phyloP scores from a whole-genome alignment of 2,113 vertebrate species.

The Neoarius graeffei region DNA sequence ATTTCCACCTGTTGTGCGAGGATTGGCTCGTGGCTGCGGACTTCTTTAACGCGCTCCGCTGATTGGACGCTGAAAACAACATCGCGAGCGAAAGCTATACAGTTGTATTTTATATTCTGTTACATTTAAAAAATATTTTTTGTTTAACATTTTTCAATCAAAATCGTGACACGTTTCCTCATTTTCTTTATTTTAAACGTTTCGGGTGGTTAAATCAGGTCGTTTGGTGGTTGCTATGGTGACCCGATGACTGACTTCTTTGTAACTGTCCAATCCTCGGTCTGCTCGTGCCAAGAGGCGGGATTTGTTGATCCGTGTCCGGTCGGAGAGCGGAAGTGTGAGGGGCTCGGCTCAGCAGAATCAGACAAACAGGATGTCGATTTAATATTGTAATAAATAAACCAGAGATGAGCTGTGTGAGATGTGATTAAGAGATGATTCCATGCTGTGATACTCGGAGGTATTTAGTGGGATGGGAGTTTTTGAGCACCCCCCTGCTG shows the following conservation, averaged over 20 bases:
- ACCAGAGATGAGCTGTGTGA: background rate
- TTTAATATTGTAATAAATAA: background rate
- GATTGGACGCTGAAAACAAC: background rate
- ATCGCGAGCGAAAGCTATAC: no score
- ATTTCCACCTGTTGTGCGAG: no score
- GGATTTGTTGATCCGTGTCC: background rate
- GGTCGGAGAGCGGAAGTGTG: background rate
- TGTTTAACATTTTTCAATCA: background rate
- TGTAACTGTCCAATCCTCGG: background rate
- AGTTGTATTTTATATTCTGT: no score
- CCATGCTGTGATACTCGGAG: background rate
- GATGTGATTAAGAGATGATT: background rate
- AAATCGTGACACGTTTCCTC: background rate
- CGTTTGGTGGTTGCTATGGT: background rate
- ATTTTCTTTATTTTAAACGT: background rate
- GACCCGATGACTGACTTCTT: no score
- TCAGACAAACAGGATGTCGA: no score
- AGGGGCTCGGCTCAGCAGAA: no score
- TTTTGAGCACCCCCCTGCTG: background rate
- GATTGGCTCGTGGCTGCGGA: background rate
- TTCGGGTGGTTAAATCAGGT: background rate
- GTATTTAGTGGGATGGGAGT: background rate
- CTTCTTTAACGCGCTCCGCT: background rate
- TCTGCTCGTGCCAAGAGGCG: background rate
- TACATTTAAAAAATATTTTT: no score